Conservation (phyloP, 2,113 vertebrate species). For the Elaphurus davidianus region DNA sequence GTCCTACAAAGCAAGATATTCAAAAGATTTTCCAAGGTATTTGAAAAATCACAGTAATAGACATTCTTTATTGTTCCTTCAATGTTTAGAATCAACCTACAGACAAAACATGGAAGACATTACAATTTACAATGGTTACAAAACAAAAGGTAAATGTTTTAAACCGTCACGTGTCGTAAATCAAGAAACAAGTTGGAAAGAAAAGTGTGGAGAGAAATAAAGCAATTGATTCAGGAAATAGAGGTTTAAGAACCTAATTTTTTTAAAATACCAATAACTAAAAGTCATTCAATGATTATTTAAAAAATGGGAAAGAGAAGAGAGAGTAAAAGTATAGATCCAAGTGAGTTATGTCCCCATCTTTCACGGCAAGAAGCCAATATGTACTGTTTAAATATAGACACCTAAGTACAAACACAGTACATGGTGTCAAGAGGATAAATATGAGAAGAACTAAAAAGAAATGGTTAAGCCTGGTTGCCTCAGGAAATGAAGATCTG, state of each 20-base stretch:
- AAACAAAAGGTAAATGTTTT: background rate
- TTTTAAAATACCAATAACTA: background rate
- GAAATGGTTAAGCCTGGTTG: background rate
- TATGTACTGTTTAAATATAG: background rate
- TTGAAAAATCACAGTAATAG: constrained; percentile 15
- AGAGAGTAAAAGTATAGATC: background rate
- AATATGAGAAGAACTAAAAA: background rate
- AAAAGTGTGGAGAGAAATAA: background rate
- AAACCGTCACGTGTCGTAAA: background rate
- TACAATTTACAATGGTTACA: background rate
- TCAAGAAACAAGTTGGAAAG: background rate
- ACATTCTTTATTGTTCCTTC: background rate
- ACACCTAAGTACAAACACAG: background rate
- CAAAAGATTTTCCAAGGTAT: background rate
- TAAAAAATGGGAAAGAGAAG: background rate
- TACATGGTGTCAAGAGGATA: background rate
- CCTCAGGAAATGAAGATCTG: background rate
- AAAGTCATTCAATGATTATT: background rate
- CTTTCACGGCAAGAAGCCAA: background rate
- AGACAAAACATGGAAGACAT: background rate
- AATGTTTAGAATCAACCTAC: background rate
- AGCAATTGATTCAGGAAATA: background rate
- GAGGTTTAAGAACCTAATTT: background rate
- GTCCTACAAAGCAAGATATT: background rate
- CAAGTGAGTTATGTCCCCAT: background rate